A percentile compares a stretch with the other conserved stretches of the same genome.
Conservation (phyloP, 2,113 vertebrate genomes). For the Oostethus manadensis region DNA sequence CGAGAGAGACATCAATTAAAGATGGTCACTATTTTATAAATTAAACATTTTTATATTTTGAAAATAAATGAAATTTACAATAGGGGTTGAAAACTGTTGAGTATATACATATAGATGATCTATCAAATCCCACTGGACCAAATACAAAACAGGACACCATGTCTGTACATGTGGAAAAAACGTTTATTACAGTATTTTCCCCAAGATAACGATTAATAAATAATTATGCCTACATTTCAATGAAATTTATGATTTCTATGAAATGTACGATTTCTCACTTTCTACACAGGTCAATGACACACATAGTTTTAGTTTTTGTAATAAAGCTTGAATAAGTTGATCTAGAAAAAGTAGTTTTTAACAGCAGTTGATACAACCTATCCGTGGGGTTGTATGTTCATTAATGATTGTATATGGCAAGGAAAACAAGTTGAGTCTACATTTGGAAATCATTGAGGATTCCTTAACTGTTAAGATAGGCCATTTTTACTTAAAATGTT, state of each 20-base stretch:
- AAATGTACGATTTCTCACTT: conserved; percentile 72
- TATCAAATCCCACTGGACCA: too few species aligned
- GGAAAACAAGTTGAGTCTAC: conserved; percentile 55
- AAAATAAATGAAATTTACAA: too few species aligned
- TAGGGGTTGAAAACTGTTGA: too few species aligned
- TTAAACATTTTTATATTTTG: too few species aligned
- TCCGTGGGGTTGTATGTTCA: conserved; percentile 62
- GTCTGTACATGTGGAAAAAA: conserved; percentile 57
- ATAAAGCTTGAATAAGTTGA: conserved; percentile 70
- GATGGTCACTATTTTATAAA: too few species aligned
- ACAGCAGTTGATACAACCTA: conserved; percentile 73
- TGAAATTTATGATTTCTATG: conserved; percentile 72
- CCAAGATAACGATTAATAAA: conserved; percentile 71
- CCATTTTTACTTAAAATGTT: conserved; percentile 68
- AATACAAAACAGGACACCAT: conserved; percentile 5
- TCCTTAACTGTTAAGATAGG: conserved; percentile 65
- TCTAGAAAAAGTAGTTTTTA: conserved; percentile 71
- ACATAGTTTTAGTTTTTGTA: conserved; percentile 68
- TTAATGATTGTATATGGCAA: conserved; percentile 58
- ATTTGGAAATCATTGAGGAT: conserved; percentile 59
- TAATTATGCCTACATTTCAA: conserved; percentile 75
- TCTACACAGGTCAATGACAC: conserved; percentile 71
- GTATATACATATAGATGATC: too few species aligned
- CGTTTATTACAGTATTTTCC: conserved; percentile 67
- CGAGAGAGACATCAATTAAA: too few species aligned